A percentile compares a stretch with the other conserved stretches of the same genome.
Evolutionary conservation across 64 coral and sea anemone species (phyloP).

Genomic region (Platygyra sinensis): DNA sequence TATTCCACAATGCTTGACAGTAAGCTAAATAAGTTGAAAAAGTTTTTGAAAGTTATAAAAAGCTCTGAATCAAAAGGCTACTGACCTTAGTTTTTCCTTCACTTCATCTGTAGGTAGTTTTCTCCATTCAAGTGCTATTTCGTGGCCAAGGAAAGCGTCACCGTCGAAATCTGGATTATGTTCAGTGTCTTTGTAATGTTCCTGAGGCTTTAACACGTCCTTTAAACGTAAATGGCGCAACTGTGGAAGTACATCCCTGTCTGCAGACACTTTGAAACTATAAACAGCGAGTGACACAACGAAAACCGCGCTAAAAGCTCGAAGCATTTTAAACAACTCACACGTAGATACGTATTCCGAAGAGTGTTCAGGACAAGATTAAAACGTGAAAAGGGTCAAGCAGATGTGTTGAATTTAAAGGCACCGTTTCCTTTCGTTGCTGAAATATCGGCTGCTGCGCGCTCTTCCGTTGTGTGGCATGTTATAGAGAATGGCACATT

Average conservation of each 20-base stretch:
- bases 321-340: neutral
- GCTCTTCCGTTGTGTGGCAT: neutral
- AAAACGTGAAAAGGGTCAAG: neutral
- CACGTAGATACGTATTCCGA: neutral
- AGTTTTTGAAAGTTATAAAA: no score
- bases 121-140: conserved; percentile 27
- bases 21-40: no score
- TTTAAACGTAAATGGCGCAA: neutral
- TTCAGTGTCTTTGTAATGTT: conserved; percentile 59
- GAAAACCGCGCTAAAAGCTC: neutral
- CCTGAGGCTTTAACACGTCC: conserved; percentile 6
- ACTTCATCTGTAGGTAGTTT: conserved; percentile 49
- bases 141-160: conserved; percentile 79
- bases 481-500: no score
- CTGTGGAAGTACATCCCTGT: neutral
- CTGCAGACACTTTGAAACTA: neutral
- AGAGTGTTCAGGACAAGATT: neutral
- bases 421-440: neutral
- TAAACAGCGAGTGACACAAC: conserved; percentile 5
- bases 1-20: no score
- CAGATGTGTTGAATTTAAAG: neutral
- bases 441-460: conserved; percentile 25
- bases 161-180: conserved; percentile 72
- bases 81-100: conserved; percentile 71
- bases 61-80: neutral